A percentile compares a stretch with the other conserved stretches of the same genome.
Evolutionary conservation across 2,888 invertebrate genomes (phyloP).

Genomic region (Phymatocera aterrima): DNA sequence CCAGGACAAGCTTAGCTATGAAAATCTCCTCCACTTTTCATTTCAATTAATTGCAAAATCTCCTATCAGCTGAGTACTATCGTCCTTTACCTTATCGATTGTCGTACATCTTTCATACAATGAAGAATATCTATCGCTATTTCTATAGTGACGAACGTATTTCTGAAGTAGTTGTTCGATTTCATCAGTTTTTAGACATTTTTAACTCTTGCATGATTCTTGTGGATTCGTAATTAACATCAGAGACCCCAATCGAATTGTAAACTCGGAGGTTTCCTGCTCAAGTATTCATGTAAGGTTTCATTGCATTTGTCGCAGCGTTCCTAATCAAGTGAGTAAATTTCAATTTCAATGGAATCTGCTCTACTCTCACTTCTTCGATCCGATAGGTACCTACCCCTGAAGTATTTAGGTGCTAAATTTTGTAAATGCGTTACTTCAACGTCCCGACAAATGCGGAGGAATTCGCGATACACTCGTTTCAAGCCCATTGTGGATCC

Average conservation of each 20-base stretch:
- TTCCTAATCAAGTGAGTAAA: not conserved
- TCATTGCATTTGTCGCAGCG: not conserved
- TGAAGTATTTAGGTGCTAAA: not conserved
- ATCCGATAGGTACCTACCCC: not conserved
- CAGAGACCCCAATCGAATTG: not conserved
- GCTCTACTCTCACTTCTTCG: not conserved
- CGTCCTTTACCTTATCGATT: not conserved
- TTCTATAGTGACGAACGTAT: no score
- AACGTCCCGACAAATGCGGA: not conserved
- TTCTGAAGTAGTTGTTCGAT: no score
- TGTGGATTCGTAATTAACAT: not conserved
- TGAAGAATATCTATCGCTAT: no score
- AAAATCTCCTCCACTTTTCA: no score
- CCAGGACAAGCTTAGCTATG: not conserved
- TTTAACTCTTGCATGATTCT: no score
- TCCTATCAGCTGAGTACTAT: not conserved
- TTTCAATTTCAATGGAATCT: not conserved
- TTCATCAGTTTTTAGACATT: no score
- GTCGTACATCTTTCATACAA: not conserved
- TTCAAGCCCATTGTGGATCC: constrained; percentile 1
- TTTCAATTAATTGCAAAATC: no score
- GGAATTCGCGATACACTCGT: not conserved
- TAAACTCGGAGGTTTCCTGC: not conserved
- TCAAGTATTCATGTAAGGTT: not conserved
- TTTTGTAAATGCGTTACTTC: not conserved